Evolutionary conservation across 2,888 invertebrate genomes (phyloP).

Genomic region (Lobophora halterata): DNA sequence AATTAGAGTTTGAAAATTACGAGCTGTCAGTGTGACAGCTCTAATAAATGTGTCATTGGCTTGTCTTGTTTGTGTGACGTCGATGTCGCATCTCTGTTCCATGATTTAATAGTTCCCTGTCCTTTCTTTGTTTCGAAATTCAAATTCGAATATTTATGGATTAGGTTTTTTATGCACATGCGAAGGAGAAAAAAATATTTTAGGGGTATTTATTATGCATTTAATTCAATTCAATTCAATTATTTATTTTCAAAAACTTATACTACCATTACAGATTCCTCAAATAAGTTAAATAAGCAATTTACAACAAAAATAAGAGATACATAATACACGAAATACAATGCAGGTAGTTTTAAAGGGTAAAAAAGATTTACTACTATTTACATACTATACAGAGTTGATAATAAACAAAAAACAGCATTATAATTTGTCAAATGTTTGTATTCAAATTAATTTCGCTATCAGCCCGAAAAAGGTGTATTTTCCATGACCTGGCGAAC

Average conservation of each 20-base stretch:
- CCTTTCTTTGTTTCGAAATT: conserved; percentile 76
- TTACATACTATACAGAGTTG: too few species aligned
- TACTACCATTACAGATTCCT: background rate
- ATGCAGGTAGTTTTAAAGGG: too few species aligned
- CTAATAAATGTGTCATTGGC: conserved; percentile 75
- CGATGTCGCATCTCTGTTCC: conserved; percentile 69
- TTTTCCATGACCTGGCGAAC: too few species aligned
- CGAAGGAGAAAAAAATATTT: background rate
- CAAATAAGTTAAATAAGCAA: background rate
- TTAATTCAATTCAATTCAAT: conserved; percentile 1
- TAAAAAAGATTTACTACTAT: too few species aligned
- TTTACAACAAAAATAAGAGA: too few species aligned
- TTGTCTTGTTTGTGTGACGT: conserved; percentile 58
- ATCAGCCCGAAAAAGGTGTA: too few species aligned
- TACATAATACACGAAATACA: too few species aligned
- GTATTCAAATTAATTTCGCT: too few species aligned
- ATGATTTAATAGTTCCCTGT: conserved; percentile 76
- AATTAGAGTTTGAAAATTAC: conserved; percentile 70
- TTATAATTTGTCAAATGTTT: too few species aligned
- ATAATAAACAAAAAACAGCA: too few species aligned
- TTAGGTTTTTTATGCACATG: background rate
- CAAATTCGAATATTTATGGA: conserved; percentile 12
- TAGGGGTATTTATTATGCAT: background rate
- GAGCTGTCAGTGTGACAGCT: conserved; percentile 72
- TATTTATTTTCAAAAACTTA: background rate